Conservation (phyloP, 2,113 vertebrate species). For the Urocolius indicus region DNA sequence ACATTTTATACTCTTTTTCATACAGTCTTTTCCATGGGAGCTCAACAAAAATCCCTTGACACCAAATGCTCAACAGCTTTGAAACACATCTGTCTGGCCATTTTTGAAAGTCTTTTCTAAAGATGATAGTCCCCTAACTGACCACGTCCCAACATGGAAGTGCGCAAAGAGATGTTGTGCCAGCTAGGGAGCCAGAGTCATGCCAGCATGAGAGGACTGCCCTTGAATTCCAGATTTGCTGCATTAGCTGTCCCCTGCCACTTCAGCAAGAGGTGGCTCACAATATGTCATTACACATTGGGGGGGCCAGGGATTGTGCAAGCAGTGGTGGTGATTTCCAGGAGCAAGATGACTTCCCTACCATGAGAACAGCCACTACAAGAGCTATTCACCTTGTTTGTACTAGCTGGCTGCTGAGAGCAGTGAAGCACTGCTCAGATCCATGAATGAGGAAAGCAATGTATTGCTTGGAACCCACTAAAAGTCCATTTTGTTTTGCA, state of each 20-base stretch:
- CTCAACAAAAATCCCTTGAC: neutral
- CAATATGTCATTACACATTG: fast-evolving
- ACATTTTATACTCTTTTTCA: neutral
- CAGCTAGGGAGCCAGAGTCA: fast-evolving
- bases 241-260: neutral
- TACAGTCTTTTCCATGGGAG: neutral
- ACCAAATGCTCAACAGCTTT: neutral
- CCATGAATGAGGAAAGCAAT: neutral
- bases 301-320: neutral
- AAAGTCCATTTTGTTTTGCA: neutral
- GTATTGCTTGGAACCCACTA: neutral
- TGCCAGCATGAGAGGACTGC: fast-evolving
- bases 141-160: fast-evolving
- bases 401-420: neutral
- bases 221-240: neutral
- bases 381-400: neutral
- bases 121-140: fast-evolving
- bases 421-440: neutral
- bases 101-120: neutral
- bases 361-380: neutral
- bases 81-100: neutral
- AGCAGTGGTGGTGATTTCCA: neutral
- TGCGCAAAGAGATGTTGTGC: fast-evolving
- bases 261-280: neutral
- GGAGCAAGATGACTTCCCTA: neutral